Conservation (phyloP, 1,140 invertebrate genomes). For the Babylonia areolata region DNA sequence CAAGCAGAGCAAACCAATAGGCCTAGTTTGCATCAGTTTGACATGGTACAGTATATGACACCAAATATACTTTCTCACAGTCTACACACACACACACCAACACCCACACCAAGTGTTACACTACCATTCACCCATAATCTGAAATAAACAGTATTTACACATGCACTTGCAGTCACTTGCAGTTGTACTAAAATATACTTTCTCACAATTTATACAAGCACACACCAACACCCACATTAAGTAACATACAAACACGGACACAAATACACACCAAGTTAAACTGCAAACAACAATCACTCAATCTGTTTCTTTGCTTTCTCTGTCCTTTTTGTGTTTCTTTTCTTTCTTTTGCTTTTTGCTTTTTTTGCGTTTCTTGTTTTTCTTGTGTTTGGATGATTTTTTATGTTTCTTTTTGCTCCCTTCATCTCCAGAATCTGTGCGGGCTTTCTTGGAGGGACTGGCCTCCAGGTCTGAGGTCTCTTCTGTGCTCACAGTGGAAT, state of each 20-base stretch:
- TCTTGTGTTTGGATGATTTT: constrained; percentile 37
- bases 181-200: not conserved
- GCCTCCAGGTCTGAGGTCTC: constrained; percentile 34
- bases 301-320: constrained; percentile 37
- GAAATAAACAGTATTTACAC: too few species aligned
- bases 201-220: not conserved
- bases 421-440: constrained; percentile 19
- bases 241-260: too few species aligned
- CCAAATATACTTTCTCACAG: not conserved
- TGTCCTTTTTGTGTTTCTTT: constrained; percentile 53
- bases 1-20: too few species aligned
- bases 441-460: constrained; percentile 26
- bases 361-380: constrained; percentile 46
- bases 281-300: not conserved
- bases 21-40: too few species aligned
- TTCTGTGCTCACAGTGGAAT: constrained; percentile 29
- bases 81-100: not conserved
- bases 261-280: not conserved
- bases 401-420: constrained; percentile 42
- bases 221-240: not conserved
- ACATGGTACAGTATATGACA: too few species aligned
- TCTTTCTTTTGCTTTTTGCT: constrained; percentile 46
- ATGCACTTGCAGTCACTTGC: not conserved
- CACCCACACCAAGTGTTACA: not conserved
- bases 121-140: too few species aligned